A percentile compares a stretch with the other conserved stretches of the same genome.
phyloP scores from a whole-genome alignment of 2,797 vertebrate species.

The Eulemur rubriventer region DNA sequence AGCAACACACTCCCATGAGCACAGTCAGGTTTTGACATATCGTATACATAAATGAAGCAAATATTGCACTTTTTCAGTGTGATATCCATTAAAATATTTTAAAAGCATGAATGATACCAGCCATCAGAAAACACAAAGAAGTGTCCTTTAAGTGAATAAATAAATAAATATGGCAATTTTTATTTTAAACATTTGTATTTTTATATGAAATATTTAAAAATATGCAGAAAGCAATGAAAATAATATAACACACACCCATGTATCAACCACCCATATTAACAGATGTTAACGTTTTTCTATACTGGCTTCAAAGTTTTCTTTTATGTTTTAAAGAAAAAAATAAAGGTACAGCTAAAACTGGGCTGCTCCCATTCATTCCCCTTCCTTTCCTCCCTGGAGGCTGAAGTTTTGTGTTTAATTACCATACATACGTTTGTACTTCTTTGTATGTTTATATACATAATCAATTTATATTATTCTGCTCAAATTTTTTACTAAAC shows the following conservation, averaged over 20 bases:
- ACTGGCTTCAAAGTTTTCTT: background rate
- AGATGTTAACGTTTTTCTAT: constrained; percentile 58
- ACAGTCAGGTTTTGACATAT: background rate
- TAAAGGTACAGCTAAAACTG: background rate
- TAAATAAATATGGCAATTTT: constrained; percentile 45
- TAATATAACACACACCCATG: background rate
- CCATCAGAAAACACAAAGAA: background rate
- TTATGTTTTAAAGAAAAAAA: constrained; percentile 34
- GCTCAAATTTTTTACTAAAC: background rate
- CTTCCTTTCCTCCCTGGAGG: background rate
- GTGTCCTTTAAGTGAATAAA: constrained; percentile 36
- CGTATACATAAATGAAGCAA: background rate
- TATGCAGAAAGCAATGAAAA: constrained; percentile 51
- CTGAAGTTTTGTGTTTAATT: background rate
- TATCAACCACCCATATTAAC: constrained; percentile 52
- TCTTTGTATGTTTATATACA: background rate
- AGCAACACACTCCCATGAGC: background rate
- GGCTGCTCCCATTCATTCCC: background rate
- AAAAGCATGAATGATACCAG: background rate
- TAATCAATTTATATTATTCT: background rate
- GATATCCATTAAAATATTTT: constrained; percentile 39
- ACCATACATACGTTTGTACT: background rate
- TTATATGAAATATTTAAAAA: constrained; percentile 59
- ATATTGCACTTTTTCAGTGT: background rate
- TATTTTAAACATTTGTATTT: constrained; percentile 66